These are phyloP conservation scores for Euborellia annulipes DNA, from an alignment of 1,140 invertebrate genomes.

Conservation along the genomic window DNA sequence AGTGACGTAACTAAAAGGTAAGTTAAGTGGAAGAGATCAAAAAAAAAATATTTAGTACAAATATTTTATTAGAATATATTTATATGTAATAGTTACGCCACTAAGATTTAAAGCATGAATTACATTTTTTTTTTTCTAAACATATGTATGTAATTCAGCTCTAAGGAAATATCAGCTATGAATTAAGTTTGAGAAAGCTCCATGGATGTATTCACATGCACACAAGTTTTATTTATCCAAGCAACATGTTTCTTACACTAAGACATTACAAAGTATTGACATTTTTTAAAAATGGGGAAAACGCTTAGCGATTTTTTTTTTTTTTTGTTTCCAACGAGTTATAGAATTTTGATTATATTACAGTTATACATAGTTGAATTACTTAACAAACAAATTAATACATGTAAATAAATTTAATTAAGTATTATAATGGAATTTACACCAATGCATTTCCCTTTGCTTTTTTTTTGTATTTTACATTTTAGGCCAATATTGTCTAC, in stretches of 20 bases:
- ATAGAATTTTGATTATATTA: conserved; percentile 5
- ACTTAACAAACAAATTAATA: conserved; percentile 6
- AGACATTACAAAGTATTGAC: conserved; percentile 9
- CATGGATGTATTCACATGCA: conserved; percentile 8
- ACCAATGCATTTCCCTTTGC: too few relatives aligned
- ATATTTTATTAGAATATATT: too few relatives aligned
- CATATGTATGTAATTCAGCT: too few relatives aligned
- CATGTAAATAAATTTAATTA: conserved; percentile 5
- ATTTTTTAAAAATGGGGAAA: background rate
- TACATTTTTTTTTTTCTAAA: too few relatives aligned
- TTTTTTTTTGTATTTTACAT: background rate
- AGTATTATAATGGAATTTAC: background rate
- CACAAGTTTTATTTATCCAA: conserved; percentile 10
- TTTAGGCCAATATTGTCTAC: conserved; percentile 3
- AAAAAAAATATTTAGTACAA: too few relatives aligned
- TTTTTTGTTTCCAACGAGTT: too few relatives aligned
- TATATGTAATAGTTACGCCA: too few relatives aligned
- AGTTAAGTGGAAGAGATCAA: too few relatives aligned
- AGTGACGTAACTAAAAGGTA: too few relatives aligned
- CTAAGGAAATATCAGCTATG: too few relatives aligned
- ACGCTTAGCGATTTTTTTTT: too few relatives aligned
- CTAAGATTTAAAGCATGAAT: too few relatives aligned
- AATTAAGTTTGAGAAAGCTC: conserved; percentile 4
- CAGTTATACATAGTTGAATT: conserved; percentile 7
- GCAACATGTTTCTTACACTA: conserved; percentile 10